Evolutionary conservation across 2,888 invertebrate genomes (phyloP).

Genomic region (Cryptophagus acutangulus): DNA sequence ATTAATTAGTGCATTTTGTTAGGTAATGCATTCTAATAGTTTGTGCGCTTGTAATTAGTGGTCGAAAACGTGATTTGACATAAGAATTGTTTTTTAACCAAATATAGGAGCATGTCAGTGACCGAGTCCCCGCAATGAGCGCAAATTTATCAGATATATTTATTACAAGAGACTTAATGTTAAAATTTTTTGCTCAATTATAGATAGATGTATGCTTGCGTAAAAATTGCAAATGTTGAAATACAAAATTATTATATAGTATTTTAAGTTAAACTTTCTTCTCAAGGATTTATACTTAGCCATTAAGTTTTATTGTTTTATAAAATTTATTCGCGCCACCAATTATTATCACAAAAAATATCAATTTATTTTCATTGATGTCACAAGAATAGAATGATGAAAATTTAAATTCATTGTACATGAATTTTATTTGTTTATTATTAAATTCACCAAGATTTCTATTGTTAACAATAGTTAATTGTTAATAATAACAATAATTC

Average conservation of each 20-base stretch:
- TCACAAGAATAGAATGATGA: no score
- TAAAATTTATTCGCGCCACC: no score
- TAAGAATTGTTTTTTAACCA: slow-evolving; percentile 34
- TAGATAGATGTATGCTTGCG: slow-evolving; percentile 18
- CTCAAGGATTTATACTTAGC: slow-evolving; percentile 12
- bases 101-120: slow-evolving; percentile 28
- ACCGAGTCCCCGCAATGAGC: slow-evolving; percentile 27
- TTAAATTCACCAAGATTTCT: no score
- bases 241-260: slow-evolving; percentile 9
- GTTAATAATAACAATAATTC: no score
- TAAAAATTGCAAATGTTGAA: slow-evolving; percentile 18
- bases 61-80: slow-evolving; percentile 34
- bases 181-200: slow-evolving; percentile 1
- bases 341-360: no score
- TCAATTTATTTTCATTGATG: no score
- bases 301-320: no score
- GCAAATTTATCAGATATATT: slow-evolving; percentile 15
- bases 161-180: no score
- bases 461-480: no score
- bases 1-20: slow-evolving; percentile 6
- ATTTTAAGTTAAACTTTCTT: slow-evolving; percentile 13
- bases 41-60: slow-evolving; percentile 29
- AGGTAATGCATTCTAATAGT: slow-evolving; percentile 3
- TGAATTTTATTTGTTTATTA: no score
- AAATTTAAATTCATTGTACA: no score